A percentile compares a stretch with the other conserved stretches of the same genome.
These are phyloP conservation scores for Macaria liturata DNA, from an alignment of 2,888 invertebrate species.

Conservation along the genomic window DNA sequence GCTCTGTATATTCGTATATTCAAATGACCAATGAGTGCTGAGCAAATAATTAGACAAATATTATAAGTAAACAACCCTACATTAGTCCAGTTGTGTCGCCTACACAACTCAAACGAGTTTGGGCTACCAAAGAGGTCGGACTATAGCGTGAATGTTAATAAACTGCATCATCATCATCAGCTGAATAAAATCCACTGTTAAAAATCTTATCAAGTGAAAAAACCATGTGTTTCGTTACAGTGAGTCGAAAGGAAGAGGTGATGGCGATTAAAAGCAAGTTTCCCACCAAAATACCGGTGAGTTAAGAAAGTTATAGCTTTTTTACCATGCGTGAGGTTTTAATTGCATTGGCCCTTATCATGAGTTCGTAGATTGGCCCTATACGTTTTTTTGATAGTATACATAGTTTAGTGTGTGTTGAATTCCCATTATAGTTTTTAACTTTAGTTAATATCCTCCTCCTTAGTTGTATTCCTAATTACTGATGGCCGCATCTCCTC, in stretches of 20 bases:
- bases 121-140: slow-evolving; percentile 11
- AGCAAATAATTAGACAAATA: slow-evolving; percentile 17
- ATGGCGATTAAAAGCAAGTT: slow-evolving; percentile 90
- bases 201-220: no score
- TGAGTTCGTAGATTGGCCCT: no score
- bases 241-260: slow-evolving; percentile 89
- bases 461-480: no score
- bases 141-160: slow-evolving; percentile 14
- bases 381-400: no score
- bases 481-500: no score
- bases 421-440: no score
- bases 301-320: slow-evolving; percentile 44
- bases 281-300: slow-evolving; percentile 92
- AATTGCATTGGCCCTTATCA: neutral
- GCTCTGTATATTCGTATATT: no score
- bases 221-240: slow-evolving; percentile 66
- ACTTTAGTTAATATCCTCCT: no score
- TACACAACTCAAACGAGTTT: slow-evolving; percentile 26
- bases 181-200: no score
- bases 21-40: slow-evolving; percentile 22
- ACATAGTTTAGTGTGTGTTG: no score
- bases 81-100: neutral
- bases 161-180: no score
- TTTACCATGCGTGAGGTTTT: neutral
- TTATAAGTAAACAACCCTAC: slow-evolving; percentile 9